phyloP scores from a whole-genome alignment of 2,113 vertebrate species.

The Nesogale talazaci region DNA sequence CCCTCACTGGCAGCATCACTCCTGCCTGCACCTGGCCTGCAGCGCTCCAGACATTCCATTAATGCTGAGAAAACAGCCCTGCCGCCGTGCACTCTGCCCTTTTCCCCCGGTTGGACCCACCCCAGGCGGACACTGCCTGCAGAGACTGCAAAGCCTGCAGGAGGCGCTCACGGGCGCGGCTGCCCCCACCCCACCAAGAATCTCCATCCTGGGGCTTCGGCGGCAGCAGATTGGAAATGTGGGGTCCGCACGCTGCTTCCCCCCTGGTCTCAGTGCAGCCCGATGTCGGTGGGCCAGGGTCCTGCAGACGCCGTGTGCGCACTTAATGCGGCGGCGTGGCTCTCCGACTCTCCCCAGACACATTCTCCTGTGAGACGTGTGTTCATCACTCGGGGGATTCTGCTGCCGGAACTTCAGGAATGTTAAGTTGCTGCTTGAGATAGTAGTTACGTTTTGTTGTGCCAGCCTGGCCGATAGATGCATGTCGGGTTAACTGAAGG shows the following conservation, averaged over 20 bases:
- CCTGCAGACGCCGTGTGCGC: not conserved
- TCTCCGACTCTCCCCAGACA: constrained; percentile 31
- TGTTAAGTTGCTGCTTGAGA: constrained; percentile 61
- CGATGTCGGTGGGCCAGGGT: not conserved
- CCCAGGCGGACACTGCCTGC: too few species aligned
- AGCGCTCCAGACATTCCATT: too few species aligned
- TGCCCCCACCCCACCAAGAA: rapidly evolving
- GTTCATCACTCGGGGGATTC: constrained; percentile 71
- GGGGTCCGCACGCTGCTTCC: not conserved
- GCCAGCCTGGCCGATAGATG: too few species aligned
- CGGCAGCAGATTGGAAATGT: not conserved
- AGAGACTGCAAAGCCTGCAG: too few species aligned
- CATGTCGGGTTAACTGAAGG: too few species aligned
- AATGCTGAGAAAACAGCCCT: too few species aligned
- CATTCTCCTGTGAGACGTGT: constrained; percentile 53
- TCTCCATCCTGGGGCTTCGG: not conserved
- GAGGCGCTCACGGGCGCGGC: not conserved
- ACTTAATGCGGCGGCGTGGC: constrained; percentile 52
- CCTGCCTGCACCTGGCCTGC: too few species aligned
- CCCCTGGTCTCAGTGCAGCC: not conserved
- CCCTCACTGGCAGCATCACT: too few species aligned
- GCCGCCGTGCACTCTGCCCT: too few species aligned
- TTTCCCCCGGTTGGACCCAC: too few species aligned
- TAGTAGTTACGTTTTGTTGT: too few species aligned
- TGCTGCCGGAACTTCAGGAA: constrained; percentile 64